These are phyloP conservation scores for Leptinotarsa juncta DNA, from an alignment of 2,888 invertebrate species.

Conservation along the genomic window DNA sequence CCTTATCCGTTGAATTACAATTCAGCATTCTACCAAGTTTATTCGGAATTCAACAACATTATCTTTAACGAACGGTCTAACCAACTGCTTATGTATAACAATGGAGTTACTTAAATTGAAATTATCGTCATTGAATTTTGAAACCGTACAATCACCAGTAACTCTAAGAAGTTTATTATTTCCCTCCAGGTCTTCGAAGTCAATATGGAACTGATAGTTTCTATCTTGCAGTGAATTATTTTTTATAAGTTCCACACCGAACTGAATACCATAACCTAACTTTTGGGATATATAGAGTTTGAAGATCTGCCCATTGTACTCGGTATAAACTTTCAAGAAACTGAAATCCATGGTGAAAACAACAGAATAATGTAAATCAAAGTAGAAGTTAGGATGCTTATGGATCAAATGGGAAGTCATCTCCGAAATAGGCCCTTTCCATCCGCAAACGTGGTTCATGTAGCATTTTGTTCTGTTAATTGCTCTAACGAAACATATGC, in stretches of 20 bases:
- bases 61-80: not conserved
- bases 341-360: not conserved
- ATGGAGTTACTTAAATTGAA: not conserved
- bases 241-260: not conserved
- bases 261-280: not conserved
- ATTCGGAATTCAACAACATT: not conserved
- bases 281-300: not conserved
- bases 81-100: not conserved
- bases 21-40: not conserved
- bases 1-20: not conserved
- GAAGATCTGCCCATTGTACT: slow-evolving; percentile 15
- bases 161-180: slow-evolving; percentile 3
- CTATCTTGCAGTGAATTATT: not conserved
- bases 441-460: not conserved
- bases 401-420: slow-evolving; percentile 1
- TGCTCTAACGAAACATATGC: not conserved
- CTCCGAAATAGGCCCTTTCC: slow-evolving; percentile 1
- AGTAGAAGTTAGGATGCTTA: not conserved
- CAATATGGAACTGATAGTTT: slow-evolving; percentile 7
- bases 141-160: not conserved
- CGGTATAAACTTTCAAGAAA: not conserved
- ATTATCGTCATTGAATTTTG: not conserved
- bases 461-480: not conserved
- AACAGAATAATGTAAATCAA: not conserved
- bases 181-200: slow-evolving; percentile 10